A percentile compares a stretch with the other conserved stretches of the same genome.
phyloP scores from a whole-genome alignment of 2,888 invertebrate species.

The Stenodema calcarata region DNA sequence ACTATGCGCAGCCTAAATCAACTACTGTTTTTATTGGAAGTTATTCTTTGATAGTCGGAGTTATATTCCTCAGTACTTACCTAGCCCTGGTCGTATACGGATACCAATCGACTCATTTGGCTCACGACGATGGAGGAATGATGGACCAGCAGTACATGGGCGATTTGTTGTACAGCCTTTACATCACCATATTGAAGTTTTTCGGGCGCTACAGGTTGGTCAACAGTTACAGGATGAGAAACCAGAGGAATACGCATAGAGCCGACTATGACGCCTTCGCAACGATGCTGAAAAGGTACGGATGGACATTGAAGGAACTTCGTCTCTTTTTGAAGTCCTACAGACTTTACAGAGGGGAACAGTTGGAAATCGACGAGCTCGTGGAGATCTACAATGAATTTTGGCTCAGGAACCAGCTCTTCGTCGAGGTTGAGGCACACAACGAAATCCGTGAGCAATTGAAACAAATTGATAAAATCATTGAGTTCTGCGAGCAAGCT shows the following conservation, averaged over 20 bases:
- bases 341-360: background rate
- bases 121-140: background rate
- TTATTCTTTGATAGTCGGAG: background rate
- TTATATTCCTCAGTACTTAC: background rate
- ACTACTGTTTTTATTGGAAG: background rate
- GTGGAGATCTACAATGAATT: constrained; percentile 3
- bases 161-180: background rate
- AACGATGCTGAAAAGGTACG: constrained; percentile 5
- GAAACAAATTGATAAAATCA: background rate
- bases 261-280: constrained; percentile 17
- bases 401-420: constrained; percentile 19
- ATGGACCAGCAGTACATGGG: background rate
- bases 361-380: background rate
- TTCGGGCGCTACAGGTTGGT: background rate
- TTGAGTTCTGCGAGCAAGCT: background rate
- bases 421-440: constrained; percentile 17
- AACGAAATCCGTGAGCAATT: background rate
- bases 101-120: background rate
- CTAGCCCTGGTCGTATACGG: constrained; percentile 21
- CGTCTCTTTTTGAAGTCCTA: background rate
- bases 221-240: background rate
- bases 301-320: background rate
- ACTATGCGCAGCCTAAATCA: background rate
- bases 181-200: background rate
- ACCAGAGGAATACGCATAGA: background rate